Evolutionary conservation across 35 echinoderm and acorn worm genomes (phyloP).

Genomic region (Apostichopus parvimensis): DNA sequence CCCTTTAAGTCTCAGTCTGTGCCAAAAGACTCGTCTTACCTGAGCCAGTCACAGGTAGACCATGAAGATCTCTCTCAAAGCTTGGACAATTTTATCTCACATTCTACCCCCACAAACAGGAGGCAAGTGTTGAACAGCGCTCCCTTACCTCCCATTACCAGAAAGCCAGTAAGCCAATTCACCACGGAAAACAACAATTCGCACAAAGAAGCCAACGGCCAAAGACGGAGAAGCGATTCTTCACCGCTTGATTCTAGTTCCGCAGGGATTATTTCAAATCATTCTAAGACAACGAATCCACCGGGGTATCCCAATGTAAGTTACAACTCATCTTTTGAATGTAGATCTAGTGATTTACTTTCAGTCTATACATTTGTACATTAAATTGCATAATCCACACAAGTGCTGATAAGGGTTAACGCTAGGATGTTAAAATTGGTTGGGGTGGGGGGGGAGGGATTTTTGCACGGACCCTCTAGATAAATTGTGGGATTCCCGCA

Average conservation of each 20-base stretch:
- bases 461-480: too few relatives aligned
- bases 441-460: too few relatives aligned
- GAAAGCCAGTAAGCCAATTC: neutral
- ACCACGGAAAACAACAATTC: neutral
- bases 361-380: too few relatives aligned
- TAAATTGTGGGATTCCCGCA: too few relatives aligned
- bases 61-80: conserved; percentile 54
- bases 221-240: conserved; percentile 36
- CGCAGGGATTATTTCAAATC: neutral
- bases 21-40: neutral
- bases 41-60: conserved; percentile 20
- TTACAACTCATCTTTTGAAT: too few relatives aligned
- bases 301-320: conserved; percentile 71
- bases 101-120: conserved; percentile 7
- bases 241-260: conserved; percentile 5
- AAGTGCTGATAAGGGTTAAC: too few relatives aligned
- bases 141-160: neutral
- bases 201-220: neutral
- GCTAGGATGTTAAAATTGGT: too few relatives aligned
- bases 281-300: conserved; percentile 4
- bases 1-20: conserved; percentile 5
- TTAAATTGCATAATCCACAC: too few relatives aligned
- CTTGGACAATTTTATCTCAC: conserved; percentile 38
- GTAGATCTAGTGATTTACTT: too few relatives aligned
- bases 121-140: neutral